phyloP scores from a whole-genome alignment of 2,113 vertebrate genomes.

The Oceanites oceanicus region DNA sequence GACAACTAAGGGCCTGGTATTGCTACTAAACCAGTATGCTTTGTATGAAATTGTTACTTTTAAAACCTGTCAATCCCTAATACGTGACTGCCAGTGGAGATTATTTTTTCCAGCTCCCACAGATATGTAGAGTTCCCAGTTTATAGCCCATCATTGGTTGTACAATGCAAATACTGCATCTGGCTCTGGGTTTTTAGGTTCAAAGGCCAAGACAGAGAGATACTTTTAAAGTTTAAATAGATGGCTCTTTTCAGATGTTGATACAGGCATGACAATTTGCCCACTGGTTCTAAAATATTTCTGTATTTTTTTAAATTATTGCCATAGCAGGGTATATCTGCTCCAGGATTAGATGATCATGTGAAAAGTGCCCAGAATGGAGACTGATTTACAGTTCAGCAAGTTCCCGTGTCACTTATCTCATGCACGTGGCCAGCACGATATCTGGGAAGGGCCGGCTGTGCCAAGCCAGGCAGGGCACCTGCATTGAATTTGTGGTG shows the following conservation, averaged over 20 bases:
- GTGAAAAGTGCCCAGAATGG: not conserved
- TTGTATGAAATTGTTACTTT: not conserved
- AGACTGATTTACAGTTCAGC: not conserved
- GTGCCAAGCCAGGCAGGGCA: not conserved
- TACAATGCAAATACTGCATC: not conserved
- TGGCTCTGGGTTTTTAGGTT: not conserved
- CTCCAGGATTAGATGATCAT: not conserved
- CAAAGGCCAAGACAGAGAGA: not conserved
- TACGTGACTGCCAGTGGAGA: not conserved
- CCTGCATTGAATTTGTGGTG: not conserved
- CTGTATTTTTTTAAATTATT: not conserved
- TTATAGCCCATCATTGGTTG: not conserved
- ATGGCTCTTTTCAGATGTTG: not conserved
- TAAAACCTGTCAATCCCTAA: not conserved
- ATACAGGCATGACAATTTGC: not conserved
- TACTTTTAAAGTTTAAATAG: not conserved
- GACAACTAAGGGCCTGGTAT: not conserved
- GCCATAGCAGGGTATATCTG: not conserved
- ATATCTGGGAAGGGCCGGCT: not conserved
- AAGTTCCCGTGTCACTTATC: not conserved
- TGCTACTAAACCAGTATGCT: not conserved
- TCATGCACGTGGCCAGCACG: fast-evolving
- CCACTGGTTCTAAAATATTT: not conserved
- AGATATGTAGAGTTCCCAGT: not conserved
- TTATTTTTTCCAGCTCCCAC: not conserved